Evolutionary conservation across 2,888 invertebrate genomes (phyloP), one percentile per base, ranked within the genome.

Genomic region (Aquatica leii): DNA sequence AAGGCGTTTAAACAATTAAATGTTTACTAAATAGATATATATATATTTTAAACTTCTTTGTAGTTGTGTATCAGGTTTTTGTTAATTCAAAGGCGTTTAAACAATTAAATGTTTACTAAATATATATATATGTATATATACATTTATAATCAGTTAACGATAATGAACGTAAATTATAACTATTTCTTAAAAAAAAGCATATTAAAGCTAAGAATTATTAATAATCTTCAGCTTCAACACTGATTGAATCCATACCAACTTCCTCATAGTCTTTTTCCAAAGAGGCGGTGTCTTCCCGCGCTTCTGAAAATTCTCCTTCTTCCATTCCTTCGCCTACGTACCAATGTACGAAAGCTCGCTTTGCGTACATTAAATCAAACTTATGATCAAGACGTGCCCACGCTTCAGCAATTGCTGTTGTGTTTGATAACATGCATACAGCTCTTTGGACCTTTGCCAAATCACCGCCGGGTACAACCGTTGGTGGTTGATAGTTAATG

Each of bases 221-320:
- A 24, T 24, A 24, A 24, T 24, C 24, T 24, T 24, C 24, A 24
- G 4, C 2, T 24, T 24, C 24, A 6, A 2, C 24, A 4, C 4
- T 2, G 6, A 2, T 24, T 4, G 24, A 24, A 24, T 24, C 48
- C 20, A 14, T 14, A 15, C 88, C 89, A 18, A 90, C 89, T 77
- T 90, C 90, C 72, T 89, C 88, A 80, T 89, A 90, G 74, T 90
- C 90, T 72, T 87, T 84, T 78, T 90, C 90, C 0, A 90, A 82
- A 14, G 88, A 87, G 61, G 86, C 89, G 67, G 92, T 83, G 81
- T 91, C 91, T 76, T 92, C 91, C 20, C 91, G 84, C 31, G 91
- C 91, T 77, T 92, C 91, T 3, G 89, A 86, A 80, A 92, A 92
- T 78, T 92, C 92, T 0, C 91, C 91, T 37, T 37, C 37, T 37